A percentile compares a stretch with the other conserved stretches of the same genome.
Conservation (phyloP, 2,797 vertebrate genomes). For the Dromococcyx pavoninus region DNA sequence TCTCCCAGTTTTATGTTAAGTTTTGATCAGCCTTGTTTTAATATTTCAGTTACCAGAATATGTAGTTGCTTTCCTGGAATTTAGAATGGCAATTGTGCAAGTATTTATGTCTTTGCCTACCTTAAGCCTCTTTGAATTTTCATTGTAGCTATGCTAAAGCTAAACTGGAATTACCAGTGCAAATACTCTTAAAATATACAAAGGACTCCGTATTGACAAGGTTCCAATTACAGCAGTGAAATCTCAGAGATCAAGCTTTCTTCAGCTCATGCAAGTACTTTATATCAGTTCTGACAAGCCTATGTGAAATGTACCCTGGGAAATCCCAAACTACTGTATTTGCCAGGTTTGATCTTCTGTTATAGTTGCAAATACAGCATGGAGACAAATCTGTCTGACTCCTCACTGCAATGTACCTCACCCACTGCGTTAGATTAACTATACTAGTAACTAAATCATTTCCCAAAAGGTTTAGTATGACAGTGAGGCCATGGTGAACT, state of each 20-base stretch:
- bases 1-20: neutral
- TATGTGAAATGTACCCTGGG: neutral
- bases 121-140: neutral
- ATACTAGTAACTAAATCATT: neutral
- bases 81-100: neutral
- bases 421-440: fast-evolving
- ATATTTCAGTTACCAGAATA: neutral
- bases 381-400: neutral
- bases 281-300: neutral
- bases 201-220: neutral
- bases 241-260: neutral
- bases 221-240: neutral
- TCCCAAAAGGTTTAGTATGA: neutral
- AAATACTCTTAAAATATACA: neutral
- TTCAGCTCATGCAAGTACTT: neutral
- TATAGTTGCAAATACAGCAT: neutral
- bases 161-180: neutral
- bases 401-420: neutral
- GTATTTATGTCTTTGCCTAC: neutral
- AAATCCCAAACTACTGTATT: neutral
- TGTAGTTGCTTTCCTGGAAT: neutral
- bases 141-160: neutral
- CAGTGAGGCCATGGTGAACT: neutral
- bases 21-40: neutral
- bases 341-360: neutral